phyloP scores from a whole-genome alignment of 2,113 vertebrate genomes.

The Rhineura floridana region DNA sequence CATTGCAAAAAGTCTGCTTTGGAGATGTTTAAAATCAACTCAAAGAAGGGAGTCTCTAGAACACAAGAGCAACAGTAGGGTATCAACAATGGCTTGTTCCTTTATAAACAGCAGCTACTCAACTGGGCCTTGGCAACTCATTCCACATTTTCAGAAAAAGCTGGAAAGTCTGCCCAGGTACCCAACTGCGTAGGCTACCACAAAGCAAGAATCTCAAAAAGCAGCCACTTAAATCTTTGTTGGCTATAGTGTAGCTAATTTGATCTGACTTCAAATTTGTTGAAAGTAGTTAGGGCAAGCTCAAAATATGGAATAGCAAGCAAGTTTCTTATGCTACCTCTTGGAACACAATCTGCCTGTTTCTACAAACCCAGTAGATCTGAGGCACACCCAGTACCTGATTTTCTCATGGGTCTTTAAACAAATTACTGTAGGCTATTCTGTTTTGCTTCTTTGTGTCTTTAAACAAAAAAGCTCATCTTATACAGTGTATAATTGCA shows the following conservation, averaged over 20 bases:
- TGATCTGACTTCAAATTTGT: not conserved
- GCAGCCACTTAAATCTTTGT: not conserved
- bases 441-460: slow-evolving; percentile 10
- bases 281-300: not conserved
- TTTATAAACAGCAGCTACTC: not conserved
- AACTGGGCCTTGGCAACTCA: not conserved
- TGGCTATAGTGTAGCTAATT: not conserved
- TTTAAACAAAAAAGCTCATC: not conserved
- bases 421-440: not conserved
- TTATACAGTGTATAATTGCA: not conserved
- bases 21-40: not conserved
- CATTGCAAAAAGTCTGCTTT: not conserved
- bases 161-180: not conserved
- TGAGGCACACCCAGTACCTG: not conserved
- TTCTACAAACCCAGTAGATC: slow-evolving; percentile 27
- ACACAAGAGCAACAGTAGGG: not conserved
- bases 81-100: not conserved
- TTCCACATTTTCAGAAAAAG: not conserved
- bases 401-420: slow-evolving; percentile 8
- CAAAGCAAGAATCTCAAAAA: not conserved
- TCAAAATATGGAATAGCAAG: slow-evolving; percentile 15
- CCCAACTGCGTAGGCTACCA: not conserved
- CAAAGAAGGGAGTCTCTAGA: not conserved
- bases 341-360: slow-evolving; percentile 33
- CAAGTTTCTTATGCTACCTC: slow-evolving; percentile 37